These are phyloP conservation scores for Metopolophium dirhodum DNA, from an alignment of 1,140 invertebrate genomes.

Conservation along the genomic window DNA sequence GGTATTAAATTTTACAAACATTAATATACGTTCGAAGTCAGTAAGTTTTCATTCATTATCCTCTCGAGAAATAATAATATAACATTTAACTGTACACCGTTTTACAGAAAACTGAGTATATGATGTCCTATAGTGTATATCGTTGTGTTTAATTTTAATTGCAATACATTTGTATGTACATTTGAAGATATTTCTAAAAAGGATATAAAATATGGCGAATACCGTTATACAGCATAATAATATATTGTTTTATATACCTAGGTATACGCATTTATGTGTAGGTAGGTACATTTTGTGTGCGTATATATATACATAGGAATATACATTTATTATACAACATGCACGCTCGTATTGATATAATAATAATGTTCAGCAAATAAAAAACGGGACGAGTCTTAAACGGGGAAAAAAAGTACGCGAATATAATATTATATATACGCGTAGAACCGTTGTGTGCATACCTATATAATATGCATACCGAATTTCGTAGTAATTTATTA, in stretches of 20 bases:
- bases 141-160: neutral
- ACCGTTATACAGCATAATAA: neutral
- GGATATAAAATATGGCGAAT: neutral
- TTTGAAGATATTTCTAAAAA: neutral
- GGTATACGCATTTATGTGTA: neutral
- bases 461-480: neutral
- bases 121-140: neutral
- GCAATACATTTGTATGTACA: neutral
- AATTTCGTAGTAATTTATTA: conserved; percentile 10
- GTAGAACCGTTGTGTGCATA: neutral
- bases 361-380: conserved; percentile 12
- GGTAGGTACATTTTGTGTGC: neutral
- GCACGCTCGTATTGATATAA: neutral
- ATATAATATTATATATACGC: neutral
- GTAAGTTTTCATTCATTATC: neutral
- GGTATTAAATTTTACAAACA: neutral
- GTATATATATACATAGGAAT: neutral
- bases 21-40: neutral
- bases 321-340: neutral
- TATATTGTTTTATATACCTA: neutral
- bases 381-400: neutral
- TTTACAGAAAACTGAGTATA: neutral
- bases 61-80: neutral
- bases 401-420: neutral
- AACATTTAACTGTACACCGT: neutral